Evolutionary conservation across 2,888 invertebrate genomes (phyloP), one percentile per base, ranked within the genome.

Genomic region (Flexamia atlantica): DNA sequence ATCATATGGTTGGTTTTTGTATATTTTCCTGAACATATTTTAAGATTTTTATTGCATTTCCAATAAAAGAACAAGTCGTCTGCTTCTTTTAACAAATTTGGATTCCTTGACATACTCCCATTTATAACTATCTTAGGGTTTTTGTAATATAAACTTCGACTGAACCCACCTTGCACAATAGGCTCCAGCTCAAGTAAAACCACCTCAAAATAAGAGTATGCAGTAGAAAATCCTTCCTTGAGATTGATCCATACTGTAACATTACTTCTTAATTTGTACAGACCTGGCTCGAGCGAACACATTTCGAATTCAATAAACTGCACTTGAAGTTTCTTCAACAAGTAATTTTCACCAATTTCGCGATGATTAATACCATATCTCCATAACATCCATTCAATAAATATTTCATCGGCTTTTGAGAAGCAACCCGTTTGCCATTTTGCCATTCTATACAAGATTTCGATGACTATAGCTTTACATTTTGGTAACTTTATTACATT

Each of bases 91-190:
- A 5, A 20, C 2, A 5, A 9, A 20, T 60, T 60, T 25, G 60
- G 60, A 60, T 60, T 60, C 25, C 60, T 60, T 20, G 60, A 60
- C 60, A 60, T 9, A 60, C 60, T 60, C 1, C 60, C 60, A 60
- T 60, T 60, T 20, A 60, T 7, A 25, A 60, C 25, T 25, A 60
- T 2, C 17, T 5, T 60, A 9, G 3, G 5, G 20, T 25, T 60
- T 60, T 60, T 60, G 25, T 60, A 25, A 60, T 60, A 60, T 25
- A 60, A 3, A 25, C 25, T 60, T 60, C 25, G 20, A 60, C 5
- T 60, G 25, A 23, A 60, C 4, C 60, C 60, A 4, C 60, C 60
- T 14, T 60, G 20, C 3, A 60, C 25, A 1, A 23, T 23, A 4
- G 60, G 60, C 17, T 60, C 60, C 25, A 60, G 7, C 3, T 60